Evolutionary conservation across 2,888 invertebrate species (phyloP), one percentile per base, ranked within the genome.

Genomic region (Lasioglossum zephyrum): DNA sequence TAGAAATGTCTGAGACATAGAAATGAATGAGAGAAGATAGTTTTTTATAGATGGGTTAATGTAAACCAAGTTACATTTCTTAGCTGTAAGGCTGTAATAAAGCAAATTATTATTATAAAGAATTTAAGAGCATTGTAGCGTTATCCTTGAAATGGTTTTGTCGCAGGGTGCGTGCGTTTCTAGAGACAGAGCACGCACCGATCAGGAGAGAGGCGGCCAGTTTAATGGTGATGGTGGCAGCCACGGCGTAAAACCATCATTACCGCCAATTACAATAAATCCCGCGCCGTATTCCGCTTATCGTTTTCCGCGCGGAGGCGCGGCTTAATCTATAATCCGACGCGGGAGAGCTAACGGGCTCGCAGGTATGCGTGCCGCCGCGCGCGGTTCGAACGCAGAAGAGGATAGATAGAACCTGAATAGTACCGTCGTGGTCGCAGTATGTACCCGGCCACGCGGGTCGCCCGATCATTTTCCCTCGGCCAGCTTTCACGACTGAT

Each of bases 251-350:
- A 93, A 92, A 92, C 93, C 92, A 89, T 93, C 93, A 93, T 93
- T 93, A 93, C 93, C 91, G 90, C 91, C 93, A 93, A 93, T 93
- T 93, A 93, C 93, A 92, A 93, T 93, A 93, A 93, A 93, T 93
- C 93, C 92, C 90, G 90, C 88, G 91, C 89, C 91, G 89, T 91
- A 89, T 93, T 91, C 91, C 88, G 91, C 91, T 92, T 92, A 92
- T 93, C 92, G 92, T 92, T 92, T 91, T 90, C 91, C 91, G 84
- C 88, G 85, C 88, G 79, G 86, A 91, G 88, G 90, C 87, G 86
- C 89, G 87, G 88, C 88, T 86, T 88, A 90, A 90, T 90, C 89
- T 90, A 90, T 90, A 90, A 90, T 89, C 90, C 88, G 72, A 76
- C 69, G 79, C 57, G 79, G 66, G 81, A 44, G 80, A 85, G 85